A percentile compares a stretch with the other conserved stretches of the same genome.
phyloP scores from a whole-genome alignment of 2,797 vertebrate genomes.

The Diplodus puntazzo region DNA sequence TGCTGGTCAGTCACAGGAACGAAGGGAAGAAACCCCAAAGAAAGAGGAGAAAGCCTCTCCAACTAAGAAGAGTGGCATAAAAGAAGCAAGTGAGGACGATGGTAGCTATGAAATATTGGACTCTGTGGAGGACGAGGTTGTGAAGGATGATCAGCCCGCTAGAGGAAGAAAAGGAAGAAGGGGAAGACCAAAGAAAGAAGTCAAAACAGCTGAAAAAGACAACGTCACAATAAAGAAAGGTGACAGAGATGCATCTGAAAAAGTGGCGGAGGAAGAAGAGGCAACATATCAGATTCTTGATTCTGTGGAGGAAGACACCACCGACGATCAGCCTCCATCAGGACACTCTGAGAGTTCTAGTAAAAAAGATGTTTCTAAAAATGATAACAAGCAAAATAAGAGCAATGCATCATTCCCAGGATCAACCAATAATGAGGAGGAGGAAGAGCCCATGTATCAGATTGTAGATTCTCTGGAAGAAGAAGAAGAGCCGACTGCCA shows the following conservation, averaged over 20 bases:
- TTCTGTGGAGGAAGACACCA: constrained; percentile 57
- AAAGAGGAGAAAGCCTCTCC: neutral
- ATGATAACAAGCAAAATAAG: too few relatives aligned
- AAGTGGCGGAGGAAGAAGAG: constrained; percentile 31
- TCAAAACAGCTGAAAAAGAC: constrained; percentile 14
- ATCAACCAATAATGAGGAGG: constrained; percentile 19
- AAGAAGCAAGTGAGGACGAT: constrained; percentile 8
- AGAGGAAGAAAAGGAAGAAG: constrained; percentile 1
- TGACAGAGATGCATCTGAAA: neutral
- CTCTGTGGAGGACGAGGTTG: constrained; percentile 34
- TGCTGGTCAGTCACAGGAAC: constrained; percentile 24
- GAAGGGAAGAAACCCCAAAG: constrained; percentile 11
- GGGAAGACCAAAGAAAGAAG: constrained; percentile 52
- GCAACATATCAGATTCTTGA: constrained; percentile 54
- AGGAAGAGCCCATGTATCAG: constrained; percentile 59
- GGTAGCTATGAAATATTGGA: constrained; percentile 12
- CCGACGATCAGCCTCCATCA: neutral
- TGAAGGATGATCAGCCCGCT: neutral
- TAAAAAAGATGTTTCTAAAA: neutral
- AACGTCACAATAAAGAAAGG: neutral
- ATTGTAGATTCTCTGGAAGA: constrained; percentile 73
- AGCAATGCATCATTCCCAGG: neutral
- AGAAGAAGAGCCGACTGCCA: constrained; percentile 31
- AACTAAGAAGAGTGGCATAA: neutral
- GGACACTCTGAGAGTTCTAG: neutral